Evolutionary conservation across 2,888 invertebrate species (phyloP).

Genomic region (Eubasilissa splendida): DNA sequence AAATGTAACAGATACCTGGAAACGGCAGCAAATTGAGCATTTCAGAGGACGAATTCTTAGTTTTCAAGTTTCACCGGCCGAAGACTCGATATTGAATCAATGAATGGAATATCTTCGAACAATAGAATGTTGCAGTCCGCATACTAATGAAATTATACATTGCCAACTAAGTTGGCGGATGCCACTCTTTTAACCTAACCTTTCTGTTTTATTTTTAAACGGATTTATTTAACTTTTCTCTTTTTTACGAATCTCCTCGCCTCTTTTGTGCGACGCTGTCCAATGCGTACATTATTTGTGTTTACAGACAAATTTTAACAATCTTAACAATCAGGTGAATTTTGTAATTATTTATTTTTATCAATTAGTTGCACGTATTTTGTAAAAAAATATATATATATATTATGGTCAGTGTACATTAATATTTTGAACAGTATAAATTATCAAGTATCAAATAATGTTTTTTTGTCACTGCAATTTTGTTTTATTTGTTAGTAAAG

Average conservation of each 20-base stretch:
- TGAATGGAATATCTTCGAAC: slow-evolving; percentile 18
- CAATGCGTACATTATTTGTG: too few relatives aligned
- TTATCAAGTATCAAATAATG: too few relatives aligned
- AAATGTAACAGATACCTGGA: slow-evolving; percentile 4
- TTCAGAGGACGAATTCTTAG: neutral
- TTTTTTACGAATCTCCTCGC: neutral
- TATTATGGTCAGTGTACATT: too few relatives aligned
- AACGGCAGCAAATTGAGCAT: neutral
- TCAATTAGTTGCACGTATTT: too few relatives aligned
- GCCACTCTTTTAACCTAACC: neutral
- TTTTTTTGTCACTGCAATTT: too few relatives aligned
- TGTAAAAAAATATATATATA: too few relatives aligned
- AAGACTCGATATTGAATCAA: neutral
- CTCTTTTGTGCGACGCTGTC: neutral
- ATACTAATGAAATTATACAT: slow-evolving; percentile 9
- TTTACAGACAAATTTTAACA: too few relatives aligned
- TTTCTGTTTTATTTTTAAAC: slow-evolving; percentile 1
- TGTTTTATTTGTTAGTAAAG: too few relatives aligned
- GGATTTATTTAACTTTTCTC: neutral
- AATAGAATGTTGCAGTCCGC: slow-evolving; percentile 7
- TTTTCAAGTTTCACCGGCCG: neutral
- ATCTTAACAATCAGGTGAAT: too few relatives aligned
- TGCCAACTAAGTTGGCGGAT: neutral
- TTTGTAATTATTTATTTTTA: too few relatives aligned
- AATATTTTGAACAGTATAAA: too few relatives aligned